phyloP scores from a whole-genome alignment of 1,140 invertebrate genomes.

The Drosophila nigromelanica region DNA sequence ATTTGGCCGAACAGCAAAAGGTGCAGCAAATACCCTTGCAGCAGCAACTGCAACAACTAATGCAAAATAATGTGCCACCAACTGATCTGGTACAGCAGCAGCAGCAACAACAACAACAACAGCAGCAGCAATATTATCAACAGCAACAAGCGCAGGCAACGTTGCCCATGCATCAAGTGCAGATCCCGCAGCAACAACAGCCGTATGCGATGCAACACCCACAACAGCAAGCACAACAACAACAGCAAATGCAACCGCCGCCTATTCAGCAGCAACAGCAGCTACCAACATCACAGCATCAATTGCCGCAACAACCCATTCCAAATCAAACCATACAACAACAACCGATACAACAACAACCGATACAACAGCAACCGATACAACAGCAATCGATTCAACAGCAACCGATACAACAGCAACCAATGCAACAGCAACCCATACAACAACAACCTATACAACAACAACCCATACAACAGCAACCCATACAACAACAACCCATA shows the following conservation, averaged over 20 bases:
- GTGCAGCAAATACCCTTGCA: slow-evolving; percentile 82
- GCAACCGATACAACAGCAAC: slow-evolving; percentile 29
- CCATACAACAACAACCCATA: slow-evolving; percentile 39
- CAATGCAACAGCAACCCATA: slow-evolving; percentile 44
- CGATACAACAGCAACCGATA: slow-evolving; percentile 40
- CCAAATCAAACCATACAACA: slow-evolving; percentile 57
- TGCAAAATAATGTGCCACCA: slow-evolving; percentile 63
- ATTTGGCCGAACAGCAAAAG: slow-evolving; percentile 73
- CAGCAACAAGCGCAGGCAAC: slow-evolving; percentile 48
- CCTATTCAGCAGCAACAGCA: slow-evolving; percentile 31
- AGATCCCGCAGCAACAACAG: slow-evolving; percentile 42
- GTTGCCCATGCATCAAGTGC: slow-evolving; percentile 38
- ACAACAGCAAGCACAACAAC: slow-evolving; percentile 55
- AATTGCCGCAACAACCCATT: slow-evolving; percentile 25
- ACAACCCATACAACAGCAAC: slow-evolving; percentile 41
- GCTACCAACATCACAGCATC: slow-evolving; percentile 40
- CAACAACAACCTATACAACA: slow-evolving; percentile 51
- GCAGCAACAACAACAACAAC: slow-evolving; percentile 57
- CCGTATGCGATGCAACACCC: slow-evolving; percentile 17
- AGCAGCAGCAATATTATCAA: slow-evolving; percentile 28
- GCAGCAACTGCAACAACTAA: slow-evolving; percentile 70
- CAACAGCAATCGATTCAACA: slow-evolving; percentile 57
- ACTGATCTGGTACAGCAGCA: slow-evolving; percentile 60
- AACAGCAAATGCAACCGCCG: slow-evolving; percentile 29
- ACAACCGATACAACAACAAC: slow-evolving; percentile 32